phyloP scores from a whole-genome alignment of 1,140 invertebrate genomes.

The Drosophila arizonae region DNA sequence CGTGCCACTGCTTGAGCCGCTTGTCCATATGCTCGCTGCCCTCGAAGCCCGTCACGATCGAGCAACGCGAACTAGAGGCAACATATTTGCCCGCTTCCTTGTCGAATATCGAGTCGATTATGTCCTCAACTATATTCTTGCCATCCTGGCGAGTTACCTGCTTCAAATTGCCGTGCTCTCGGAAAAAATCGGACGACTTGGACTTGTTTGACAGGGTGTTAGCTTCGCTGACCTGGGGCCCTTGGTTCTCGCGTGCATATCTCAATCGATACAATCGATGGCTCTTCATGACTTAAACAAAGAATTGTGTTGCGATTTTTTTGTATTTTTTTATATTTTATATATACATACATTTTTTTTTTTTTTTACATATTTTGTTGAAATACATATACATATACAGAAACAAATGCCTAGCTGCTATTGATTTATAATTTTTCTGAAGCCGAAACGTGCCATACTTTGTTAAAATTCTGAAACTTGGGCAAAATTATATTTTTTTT shows the following conservation, averaged over 20 bases:
- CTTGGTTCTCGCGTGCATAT: not conserved
- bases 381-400: no score
- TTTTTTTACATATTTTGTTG: no score
- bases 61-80: conserved; percentile 26
- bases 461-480: not conserved
- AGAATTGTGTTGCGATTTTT: not conserved
- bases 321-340: not conserved
- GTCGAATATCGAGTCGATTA: conserved; percentile 35
- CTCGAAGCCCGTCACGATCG: not conserved
- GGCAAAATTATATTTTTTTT: not conserved
- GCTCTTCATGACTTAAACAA: no score
- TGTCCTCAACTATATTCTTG: conserved; percentile 25
- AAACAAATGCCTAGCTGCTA: no score
- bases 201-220: conserved; percentile 23
- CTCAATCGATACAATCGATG: no score
- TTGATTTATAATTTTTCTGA: conserved; percentile 60
- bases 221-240: not conserved
- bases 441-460: conserved; percentile 44
- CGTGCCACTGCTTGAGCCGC: conserved; percentile 63
- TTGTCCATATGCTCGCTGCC: conserved; percentile 52
- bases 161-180: not conserved
- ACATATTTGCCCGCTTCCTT: not conserved
- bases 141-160: conserved; percentile 16
- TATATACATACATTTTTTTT: not conserved
- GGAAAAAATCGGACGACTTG: not conserved